Base-by-base conservation (phyloP, 1,140 invertebrate genomes). In the Drosophila neocordata region DNA sequence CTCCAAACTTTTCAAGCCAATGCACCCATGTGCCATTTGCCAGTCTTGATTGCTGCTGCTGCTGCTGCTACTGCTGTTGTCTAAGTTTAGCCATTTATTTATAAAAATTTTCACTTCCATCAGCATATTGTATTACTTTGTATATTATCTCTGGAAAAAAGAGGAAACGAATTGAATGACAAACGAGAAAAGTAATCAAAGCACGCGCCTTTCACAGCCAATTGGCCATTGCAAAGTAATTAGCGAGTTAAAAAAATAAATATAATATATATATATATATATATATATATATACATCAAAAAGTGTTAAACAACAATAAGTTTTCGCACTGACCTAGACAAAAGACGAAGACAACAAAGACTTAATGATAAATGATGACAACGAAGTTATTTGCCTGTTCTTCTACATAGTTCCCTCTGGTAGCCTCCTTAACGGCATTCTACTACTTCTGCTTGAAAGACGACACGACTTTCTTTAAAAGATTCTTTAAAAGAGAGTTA, bases 1-100 rank as follows among this genome's bases (percentile, higher is more conserved):
- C 58, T 69, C 75, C 69, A 75, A 74, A 67, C 44, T 67, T 51
- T 13, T 48, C 48, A 48, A 75, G 82, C 75, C 82, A 87, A 82
- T 73, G 83, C 79, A 88, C 83, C 63, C 83, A 64, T 79, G 75
- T 87, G 79, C 83, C 83, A 87, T 87, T 87, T 87, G 73, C 55
- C 6, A 24, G 22, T 24, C 22, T 24, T 4, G 22, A 24, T 24
- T 24, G 6, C 27, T 31, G 6, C 27, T 31, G 4, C 24, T 1
- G 24, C 24, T 24, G 24, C 24, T 24, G 24, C 24, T 24, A 4
- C 24, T 24, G 24, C 24, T 24, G 4, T 1, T 38, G 68, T 62
- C 80, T 85, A 87, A 74, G 66, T 85, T 78, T 85, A 85, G 77
- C 62, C 51, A 62, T 24, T 68, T 74, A 58, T 41, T 57, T 71